Evolutionary conservation across 2,888 invertebrate genomes (phyloP).

Genomic region (Chloroclystis v-ata): DNA sequence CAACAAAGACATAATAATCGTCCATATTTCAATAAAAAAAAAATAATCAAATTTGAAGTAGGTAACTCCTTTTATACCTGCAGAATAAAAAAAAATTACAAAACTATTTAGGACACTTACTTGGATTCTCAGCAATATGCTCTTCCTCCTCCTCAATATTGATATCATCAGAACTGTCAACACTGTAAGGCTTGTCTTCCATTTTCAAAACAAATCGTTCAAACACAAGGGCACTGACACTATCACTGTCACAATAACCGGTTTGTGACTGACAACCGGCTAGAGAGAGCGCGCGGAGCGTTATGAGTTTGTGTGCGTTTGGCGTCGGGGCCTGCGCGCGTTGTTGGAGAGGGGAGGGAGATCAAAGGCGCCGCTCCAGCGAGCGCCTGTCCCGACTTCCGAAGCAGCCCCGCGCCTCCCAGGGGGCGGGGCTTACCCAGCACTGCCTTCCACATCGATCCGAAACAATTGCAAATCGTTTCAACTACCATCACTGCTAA

Average conservation of each 20-base stretch:
- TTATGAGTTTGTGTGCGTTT: constrained; percentile 74
- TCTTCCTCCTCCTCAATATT: constrained; percentile 72
- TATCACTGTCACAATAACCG: constrained; percentile 63
- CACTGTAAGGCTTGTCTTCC: constrained; percentile 75
- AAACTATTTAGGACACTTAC: constrained; percentile 41
- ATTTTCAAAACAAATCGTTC: constrained; percentile 62
- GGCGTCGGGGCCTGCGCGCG: constrained; percentile 62
- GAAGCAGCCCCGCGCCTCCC: constrained; percentile 71
- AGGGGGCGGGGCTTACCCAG: constrained; percentile 68
- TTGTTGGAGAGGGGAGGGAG: constrained; percentile 50
- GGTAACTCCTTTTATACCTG: too few species aligned
- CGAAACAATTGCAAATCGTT: constrained; percentile 59
- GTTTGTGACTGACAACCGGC: constrained; percentile 72
- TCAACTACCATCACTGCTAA: constrained; percentile 36
- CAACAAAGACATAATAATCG: too few species aligned
- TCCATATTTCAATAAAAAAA: too few species aligned
- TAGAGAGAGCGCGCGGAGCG: constrained; percentile 71
- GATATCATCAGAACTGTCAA: constrained; percentile 74
- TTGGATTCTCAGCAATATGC: constrained; percentile 64
- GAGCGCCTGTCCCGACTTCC: constrained; percentile 72
- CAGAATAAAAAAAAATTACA: too few species aligned
- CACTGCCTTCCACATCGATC: constrained; percentile 73
- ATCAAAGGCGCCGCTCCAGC: constrained; percentile 69
- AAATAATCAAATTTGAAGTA: too few species aligned
- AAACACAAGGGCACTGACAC: constrained; percentile 66